These are phyloP conservation scores for Polyommatus icarus DNA, from an alignment of 2,888 invertebrate species.

Conservation along the genomic window DNA sequence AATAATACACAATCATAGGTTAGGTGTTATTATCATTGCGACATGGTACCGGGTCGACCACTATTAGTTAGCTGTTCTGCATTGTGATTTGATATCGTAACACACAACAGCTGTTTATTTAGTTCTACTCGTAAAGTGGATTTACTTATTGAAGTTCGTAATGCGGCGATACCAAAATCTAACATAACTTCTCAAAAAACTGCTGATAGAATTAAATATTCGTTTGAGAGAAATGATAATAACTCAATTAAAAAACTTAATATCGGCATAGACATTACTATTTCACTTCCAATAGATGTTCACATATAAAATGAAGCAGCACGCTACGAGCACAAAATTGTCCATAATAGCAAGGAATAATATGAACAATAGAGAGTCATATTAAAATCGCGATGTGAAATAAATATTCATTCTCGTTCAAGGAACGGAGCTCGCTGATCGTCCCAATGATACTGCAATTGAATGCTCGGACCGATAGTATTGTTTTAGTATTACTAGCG, in stretches of 20 bases:
- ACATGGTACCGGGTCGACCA: slow-evolving; percentile 21
- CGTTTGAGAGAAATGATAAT: background rate
- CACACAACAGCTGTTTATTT: background rate
- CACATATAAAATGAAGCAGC: slow-evolving; percentile 32
- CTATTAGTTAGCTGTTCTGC: slow-evolving; percentile 10
- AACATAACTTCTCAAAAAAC: background rate
- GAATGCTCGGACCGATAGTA: slow-evolving; percentile 68
- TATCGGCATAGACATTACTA: background rate
- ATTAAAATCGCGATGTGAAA: slow-evolving; percentile 60
- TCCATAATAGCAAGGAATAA: slow-evolving; percentile 58
- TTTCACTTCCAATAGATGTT: slow-evolving; percentile 5
- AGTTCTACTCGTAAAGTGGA: background rate
- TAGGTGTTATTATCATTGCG: slow-evolving; percentile 39
- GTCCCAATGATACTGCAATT: slow-evolving; percentile 66
- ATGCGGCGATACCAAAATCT: background rate
- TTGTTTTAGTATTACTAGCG: slow-evolving; percentile 60
- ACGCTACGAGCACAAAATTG: slow-evolving; percentile 36
- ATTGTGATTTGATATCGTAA: slow-evolving; percentile 11
- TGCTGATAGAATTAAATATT: background rate
- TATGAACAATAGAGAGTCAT: slow-evolving; percentile 61
- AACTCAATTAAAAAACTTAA: background rate
- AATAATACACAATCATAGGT: slow-evolving; percentile 38
- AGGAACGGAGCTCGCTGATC: slow-evolving; percentile 58
- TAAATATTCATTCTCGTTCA: slow-evolving; percentile 74
- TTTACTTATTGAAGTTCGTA: background rate